Percentiles rank a stretch among this genome's conserved stretches.
Conservation (phyloP, 2,888 invertebrate genomes). For the Hemicrepidius hirtus region DNA sequence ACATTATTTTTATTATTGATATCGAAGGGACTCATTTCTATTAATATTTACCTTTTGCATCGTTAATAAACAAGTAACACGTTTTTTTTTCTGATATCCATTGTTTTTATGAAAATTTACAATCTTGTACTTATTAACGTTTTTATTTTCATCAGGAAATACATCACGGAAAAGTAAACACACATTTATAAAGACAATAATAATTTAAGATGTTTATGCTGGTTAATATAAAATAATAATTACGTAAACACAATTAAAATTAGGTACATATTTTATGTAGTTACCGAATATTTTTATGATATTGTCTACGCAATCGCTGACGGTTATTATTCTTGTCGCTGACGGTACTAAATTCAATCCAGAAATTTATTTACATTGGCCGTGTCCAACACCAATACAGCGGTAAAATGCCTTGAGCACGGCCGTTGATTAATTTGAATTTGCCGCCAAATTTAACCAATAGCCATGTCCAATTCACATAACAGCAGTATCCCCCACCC, state of each 20-base stretch:
- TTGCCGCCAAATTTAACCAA: no score
- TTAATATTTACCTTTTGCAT: no score
- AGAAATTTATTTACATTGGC: no score
- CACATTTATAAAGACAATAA: background rate
- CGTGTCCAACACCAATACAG: no score
- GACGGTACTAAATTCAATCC: background rate
- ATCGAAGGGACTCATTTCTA: no score
- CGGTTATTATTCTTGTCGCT: background rate
- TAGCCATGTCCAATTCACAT: no score
- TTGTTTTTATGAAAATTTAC: background rate
- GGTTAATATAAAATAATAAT: conserved; percentile 9
- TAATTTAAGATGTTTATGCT: background rate
- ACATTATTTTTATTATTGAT: no score
- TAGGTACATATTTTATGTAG: conserved; percentile 13
- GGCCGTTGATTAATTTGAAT: no score
- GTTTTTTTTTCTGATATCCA: background rate
- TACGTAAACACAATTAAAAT: conserved; percentile 27
- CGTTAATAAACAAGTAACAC: no score
- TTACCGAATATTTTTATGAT: background rate
- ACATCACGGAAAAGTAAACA: background rate
- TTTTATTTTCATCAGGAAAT: background rate
- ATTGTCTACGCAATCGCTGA: background rate
- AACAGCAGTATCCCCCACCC: no score
- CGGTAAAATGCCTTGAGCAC: no score
- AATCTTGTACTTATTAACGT: background rate